Conservation (phyloP, 2,113 vertebrate species). For the Cheilinus undulatus region DNA sequence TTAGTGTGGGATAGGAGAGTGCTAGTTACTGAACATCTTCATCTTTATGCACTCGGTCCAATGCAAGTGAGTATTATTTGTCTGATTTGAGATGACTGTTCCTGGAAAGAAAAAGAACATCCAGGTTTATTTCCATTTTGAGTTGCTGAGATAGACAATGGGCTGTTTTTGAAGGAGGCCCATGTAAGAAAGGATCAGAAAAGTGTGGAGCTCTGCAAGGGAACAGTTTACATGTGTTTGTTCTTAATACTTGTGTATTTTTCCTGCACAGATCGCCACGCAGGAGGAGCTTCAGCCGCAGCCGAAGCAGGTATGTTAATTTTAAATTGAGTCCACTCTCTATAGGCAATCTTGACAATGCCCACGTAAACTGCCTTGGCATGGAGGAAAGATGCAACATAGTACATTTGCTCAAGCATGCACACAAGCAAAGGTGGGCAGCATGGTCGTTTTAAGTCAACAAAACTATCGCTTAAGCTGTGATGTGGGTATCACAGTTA, state of each 20-base stretch:
- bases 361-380: no score
- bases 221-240: not conserved
- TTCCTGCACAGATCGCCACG: constrained; percentile 93
- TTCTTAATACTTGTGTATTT: constrained; percentile 50
- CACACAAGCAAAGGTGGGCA: no score
- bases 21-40: constrained; percentile 20
- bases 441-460: no score
- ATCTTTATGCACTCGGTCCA: constrained; percentile 55
- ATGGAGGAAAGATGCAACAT: no score
- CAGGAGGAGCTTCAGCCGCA: constrained; percentile 97
- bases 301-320: constrained; percentile 92
- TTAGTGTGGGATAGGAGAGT: constrained; percentile 47
- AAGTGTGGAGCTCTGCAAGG: constrained; percentile 42
- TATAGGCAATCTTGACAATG: no score
- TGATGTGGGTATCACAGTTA: no score
- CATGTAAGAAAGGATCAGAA: constrained; percentile 38
- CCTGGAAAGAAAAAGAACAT: constrained; percentile 18
- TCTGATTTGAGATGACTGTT: constrained; percentile 31
- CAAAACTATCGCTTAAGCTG: no score
- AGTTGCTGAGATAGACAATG: constrained; percentile 37
- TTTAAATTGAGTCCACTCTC: no score
- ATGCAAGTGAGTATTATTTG: constrained; percentile 46
- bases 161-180: constrained; percentile 53
- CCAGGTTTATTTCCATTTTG: constrained; percentile 22
- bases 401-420: no score